Percentiles rank a stretch among this genome's conserved stretches.
These are phyloP conservation scores for Forbesichthys agassizii DNA, from an alignment of 2,113 vertebrate genomes.

Conservation along the genomic window DNA sequence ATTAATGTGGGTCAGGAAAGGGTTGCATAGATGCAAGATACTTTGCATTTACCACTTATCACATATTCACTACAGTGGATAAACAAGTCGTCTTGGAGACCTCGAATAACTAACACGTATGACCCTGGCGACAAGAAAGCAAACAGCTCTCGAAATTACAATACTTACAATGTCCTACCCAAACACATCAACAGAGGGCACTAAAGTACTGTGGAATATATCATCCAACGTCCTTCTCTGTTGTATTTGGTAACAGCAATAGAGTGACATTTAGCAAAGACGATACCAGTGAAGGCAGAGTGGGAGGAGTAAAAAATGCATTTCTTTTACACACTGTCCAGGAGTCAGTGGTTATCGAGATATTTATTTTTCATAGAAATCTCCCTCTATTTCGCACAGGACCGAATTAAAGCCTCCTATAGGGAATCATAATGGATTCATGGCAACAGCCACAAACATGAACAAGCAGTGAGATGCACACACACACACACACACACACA, in stretches of 20 bases:
- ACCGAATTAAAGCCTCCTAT: not conserved
- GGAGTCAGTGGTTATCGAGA: constrained; percentile 36
- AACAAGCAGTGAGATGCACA: not conserved
- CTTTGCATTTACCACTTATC: not conserved
- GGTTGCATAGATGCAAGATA: constrained; percentile 23
- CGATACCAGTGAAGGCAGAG: not conserved
- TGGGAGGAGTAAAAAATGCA: constrained; percentile 23
- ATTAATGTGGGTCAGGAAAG: constrained; percentile 29
- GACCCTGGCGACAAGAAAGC: not conserved
- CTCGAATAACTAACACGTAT: not conserved
- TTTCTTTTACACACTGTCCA: constrained; percentile 21
- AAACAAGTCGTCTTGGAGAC: not conserved
- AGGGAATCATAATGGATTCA: not conserved
- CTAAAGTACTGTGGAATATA: constrained; percentile 51
- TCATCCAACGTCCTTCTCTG: constrained; percentile 32
- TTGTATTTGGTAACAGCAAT: constrained; percentile 55
- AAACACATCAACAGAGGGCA: constrained; percentile 50
- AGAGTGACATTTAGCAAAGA: constrained; percentile 41
- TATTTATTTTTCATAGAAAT: constrained; percentile 36
- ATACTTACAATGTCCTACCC: not conserved
- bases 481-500: not conserved
- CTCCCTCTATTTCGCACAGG: constrained; percentile 15
- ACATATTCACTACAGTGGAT: constrained; percentile 15
- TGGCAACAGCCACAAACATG: not conserved
- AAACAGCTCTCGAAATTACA: not conserved